Base-by-base conservation (phyloP, 30 jellyfish, hydroid and myxozoan genomes). In the Aurelia aurita region DNA sequence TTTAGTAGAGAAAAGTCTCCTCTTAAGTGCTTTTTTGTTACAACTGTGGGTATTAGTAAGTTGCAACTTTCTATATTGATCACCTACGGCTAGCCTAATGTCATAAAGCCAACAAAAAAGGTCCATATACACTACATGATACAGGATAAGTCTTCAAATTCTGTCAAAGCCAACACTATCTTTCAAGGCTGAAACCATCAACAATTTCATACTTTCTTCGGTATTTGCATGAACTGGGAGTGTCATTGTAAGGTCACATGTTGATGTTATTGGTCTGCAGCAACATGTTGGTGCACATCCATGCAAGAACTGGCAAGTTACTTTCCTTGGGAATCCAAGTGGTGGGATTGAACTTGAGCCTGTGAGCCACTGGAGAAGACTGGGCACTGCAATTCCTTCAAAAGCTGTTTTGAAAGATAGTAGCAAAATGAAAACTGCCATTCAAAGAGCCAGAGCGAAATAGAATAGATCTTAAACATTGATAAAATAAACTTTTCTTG, bases 171-270 rank as follows among this genome's bases (percentile, higher is more conserved):
- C n/a, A n/a, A n/a, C n/a, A n/a, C n/a, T n/a, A n/a, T n/a, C n/a
- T n/a, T n/a, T n/a, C n/a, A n/a, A n/a, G n/a, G n/a, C n/a, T n/a
- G 61, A 49, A 49, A 49, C 61, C 61, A 49, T 49, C 61, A 49
- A 49, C 15, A 49, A 49, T 12, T 49, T 49, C 61, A 49, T 49
- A 49, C 18, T 49, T 49, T 49, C 15, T 49, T 49, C 61, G 18
- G 61, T 49, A 49, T 49, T 49, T 49, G 61, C 61, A 49, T 49
- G 61, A 49, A 49, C 61, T 49, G 61, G 61, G 15, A 49, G 61
- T 49, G 61, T 49, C 12, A 10, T 49, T 49, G 61, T 49, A 10
- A 49, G 61, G 21, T 60, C 61, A 49, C 61, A 49, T 49, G 61
- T 49, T 49, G 61, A 49, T 49, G 61, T 49, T 49, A 49, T 18